Evolutionary conservation across 2,113 vertebrate genomes (phyloP), one percentile per base, ranked within the genome.

Genomic region (Thinocorus orbignyianus): DNA sequence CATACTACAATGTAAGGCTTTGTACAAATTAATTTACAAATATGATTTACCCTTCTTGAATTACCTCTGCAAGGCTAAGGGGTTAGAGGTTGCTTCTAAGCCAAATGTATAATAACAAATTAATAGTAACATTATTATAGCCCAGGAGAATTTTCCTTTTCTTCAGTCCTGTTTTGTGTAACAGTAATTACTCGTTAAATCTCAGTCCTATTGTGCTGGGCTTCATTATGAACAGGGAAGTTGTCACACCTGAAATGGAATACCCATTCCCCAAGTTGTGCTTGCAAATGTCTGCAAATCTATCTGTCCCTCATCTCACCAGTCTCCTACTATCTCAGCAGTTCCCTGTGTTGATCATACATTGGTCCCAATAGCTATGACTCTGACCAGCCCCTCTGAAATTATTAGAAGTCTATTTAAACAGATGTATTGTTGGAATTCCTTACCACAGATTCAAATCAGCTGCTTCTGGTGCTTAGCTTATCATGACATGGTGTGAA

Each of bases 301-400:
- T 1, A 24, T 35, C 26, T 74, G 15, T 48, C 5, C 15, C 35
- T 71, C n/a, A 26, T n/a, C 37, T 78, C 1, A 0, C 54, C 10
- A 14, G 23, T 61, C 13, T 66, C 10, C 37, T 12, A 1, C 25
- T 48, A 7, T 25, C 44, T 86, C 55, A 37, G 44, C 44, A 80
- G 61, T 66, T 71, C 16, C 23, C 46, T 2, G 1, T 10, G 17
- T 58, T 69, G 68, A 44, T 80, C 33, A 9, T 18, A n/a, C 1
- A 0, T 33, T 74, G 37, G 7, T 94, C 57, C n/a, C 24, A 61
- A 20, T 24, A 24, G 7, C 39, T 80, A 7, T 17, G 22, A 52
- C 30, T 91, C 79, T 88, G 55, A 48, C 8, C 64, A 74, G 22
- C 6, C 18, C 10, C 22, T 13, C 55, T 64, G 37, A 58, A 74